Evolutionary conservation across 1,140 invertebrate genomes (phyloP), one percentile per base, ranked within the genome.

Genomic region (Notospermus geniculatus): DNA sequence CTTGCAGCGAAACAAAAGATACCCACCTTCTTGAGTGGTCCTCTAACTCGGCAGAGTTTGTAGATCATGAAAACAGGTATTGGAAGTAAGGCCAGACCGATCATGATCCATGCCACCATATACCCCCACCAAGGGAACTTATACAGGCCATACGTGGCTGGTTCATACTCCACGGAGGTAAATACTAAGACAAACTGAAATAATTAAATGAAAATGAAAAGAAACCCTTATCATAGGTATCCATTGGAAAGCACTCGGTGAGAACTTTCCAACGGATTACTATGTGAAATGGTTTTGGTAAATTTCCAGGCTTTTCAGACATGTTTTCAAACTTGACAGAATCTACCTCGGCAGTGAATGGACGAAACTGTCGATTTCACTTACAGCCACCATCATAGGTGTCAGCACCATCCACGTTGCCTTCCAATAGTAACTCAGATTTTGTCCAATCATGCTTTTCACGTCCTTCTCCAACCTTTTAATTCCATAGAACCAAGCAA

Each of bases 361-460:
- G 11, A 13, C 11, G n/a, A n/a, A n/a, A n/a, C n/a, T n/a, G n/a
- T n/a, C 39, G 11, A 19, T 11, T 19, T 5, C 54, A 79, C 78
- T 71, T 70, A 86, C 85, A 73, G 90, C 82, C 27, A 92, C 84
- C 13, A 90, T 86, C n/a, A 87, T 82, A 17, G 91, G 91, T 1
- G 89, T 90, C 36, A 92, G 83, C 15, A 87, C 80, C 60, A 87
- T 86, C 91, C 91, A 93, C 86, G 91, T 88, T 60, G 86, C 83
- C 57, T 86, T 87, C 91, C 91, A 93, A 70, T 73, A 76, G 36
- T 71, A 65, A 4, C 71, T 69, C 1, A 72, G 66, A 28, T 58
- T 43, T 0, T 62, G 54, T 32, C 72, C 71, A 55, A 75, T 71
- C 79, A 81, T 81, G n/a, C 70, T 67, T 36, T 67, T 70, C 36